Base-by-base conservation (phyloP, 2,888 invertebrate species). In the Crematogaster levior region DNA sequence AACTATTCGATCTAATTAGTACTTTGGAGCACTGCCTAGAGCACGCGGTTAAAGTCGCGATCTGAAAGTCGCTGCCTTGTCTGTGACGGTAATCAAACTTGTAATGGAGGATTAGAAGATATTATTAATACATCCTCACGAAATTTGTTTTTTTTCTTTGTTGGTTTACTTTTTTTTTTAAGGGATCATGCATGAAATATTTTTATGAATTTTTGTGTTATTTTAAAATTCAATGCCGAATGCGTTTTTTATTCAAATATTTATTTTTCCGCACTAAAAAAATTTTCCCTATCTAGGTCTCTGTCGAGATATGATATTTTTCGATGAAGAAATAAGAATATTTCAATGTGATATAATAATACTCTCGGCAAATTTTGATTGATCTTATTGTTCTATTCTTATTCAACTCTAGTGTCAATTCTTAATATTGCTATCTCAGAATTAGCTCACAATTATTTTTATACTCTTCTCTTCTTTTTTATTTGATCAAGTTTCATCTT, bases 1-100 rank as follows among this genome's bases (percentile, higher is more conserved):
- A 58, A 34, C 77, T 70, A 70, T 79, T 79, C 70, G 56, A 70
- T 79, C 56, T 68, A 79, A 79, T 79, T 79, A 68, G 70, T 79
- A 58, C 77, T 79, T 79, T 79, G 77, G 77, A 79, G 46, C 56
- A 24, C 56, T 79, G 77, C 77, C 70, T 79, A 34, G 43, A 46
- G n/a, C n/a, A n/a, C 56, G 10, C 21, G 43, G 18, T 34, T 43
- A 24, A 79, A 58, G 68, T 77, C n/a, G n/a, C n/a, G n/a, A n/a
- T n/a, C 68, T 30, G 53, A 77, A 43, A 30, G 43, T 53, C 37
- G 21, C 30, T 3, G 24, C 21, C 66, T 27, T 30, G 21, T 30
- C 30, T 34, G 18, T 48, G 46, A 65, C 75, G 5, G 63, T 53
- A 77, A 77, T 77, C 30, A n/a, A 40, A 40, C 68, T 43, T 43